Evolutionary conservation across 2,888 invertebrate genomes (phyloP), one percentile per base, ranked within the genome.

Genomic region (Frankliniella intonsa): DNA sequence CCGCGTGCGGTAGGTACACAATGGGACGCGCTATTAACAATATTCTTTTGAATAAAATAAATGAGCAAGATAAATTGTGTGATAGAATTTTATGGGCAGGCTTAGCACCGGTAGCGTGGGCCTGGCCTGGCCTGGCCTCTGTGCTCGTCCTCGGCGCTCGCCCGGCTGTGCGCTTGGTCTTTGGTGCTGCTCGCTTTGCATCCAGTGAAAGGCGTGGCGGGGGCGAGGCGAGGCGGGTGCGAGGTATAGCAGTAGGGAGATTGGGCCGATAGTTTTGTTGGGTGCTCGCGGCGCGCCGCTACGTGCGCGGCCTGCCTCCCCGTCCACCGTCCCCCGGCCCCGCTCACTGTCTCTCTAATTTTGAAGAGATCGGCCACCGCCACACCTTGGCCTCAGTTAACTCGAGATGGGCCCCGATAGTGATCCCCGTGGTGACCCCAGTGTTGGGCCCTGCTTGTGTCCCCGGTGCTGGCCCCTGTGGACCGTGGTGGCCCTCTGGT

Each of bases 31-130:
- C 69, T 76, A 76, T 76, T 76, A 76, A 76, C 69, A 76, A 76
- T 22, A 76, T 76, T 69, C 69, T 69, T 22, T 22, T 22, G 69
- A 76, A 76, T 76, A 76, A 76, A 76, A 76, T 76, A 76, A 76
- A 76, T 76, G 69, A 76, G 69, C 8, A 76, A 76, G 69, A 76
- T 76, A 76, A 76, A 76, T 76, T 76, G 69, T 76, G 69, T 76
- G 69, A 76, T 76, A 76, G 69, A 76, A 25, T 76, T 76, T 76
- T 76, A 76, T 76, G 69, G 25, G 38, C 38, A 38, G 38, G 38
- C 55, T 55, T 19, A 55, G 55, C 55, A 38, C 55, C 55, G 55
- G 55, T 55, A 55, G 55, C 55, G 55, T 55, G 55, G 55, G 55
- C 14, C 55, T 55, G 14, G n/a, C n/a, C n/a, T n/a, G n/a, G n/a